phyloP scores from a whole-genome alignment of 2,888 invertebrate genomes.

The Dusona sp. region DNA sequence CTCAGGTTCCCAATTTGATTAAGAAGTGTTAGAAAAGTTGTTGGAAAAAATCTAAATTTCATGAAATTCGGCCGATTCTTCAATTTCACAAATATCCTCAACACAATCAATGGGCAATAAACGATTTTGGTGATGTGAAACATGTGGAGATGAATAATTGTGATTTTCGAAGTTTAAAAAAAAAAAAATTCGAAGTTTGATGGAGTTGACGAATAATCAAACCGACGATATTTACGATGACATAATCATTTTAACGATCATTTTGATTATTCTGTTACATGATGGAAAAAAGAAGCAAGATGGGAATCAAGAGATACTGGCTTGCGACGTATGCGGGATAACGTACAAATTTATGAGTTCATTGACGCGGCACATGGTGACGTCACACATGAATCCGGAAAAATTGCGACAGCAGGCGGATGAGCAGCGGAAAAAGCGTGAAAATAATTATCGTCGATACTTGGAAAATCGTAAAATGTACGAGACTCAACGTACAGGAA shows the following conservation, averaged over 20 bases:
- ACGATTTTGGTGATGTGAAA: no score
- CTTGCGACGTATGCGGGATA: constrained; percentile 85
- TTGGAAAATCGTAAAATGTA: constrained; percentile 83
- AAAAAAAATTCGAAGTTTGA: not conserved
- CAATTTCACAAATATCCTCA: no score
- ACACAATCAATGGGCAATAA: no score
- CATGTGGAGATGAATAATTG: no score
- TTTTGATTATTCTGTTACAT: constrained; percentile 35
- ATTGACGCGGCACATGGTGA: constrained; percentile 87
- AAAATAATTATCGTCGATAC: constrained; percentile 83
- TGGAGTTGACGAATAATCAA: not conserved
- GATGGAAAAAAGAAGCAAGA: constrained; percentile 76
- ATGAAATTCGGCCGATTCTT: not conserved
- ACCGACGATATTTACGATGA: not conserved
- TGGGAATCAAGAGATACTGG: constrained; percentile 81
- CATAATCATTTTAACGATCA: constrained; percentile 7
- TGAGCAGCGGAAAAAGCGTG: constrained; percentile 83
- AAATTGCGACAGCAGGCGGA: constrained; percentile 83
- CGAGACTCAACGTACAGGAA: constrained; percentile 79
- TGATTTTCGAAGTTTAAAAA: no score
- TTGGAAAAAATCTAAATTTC: not conserved
- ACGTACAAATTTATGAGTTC: constrained; percentile 87
- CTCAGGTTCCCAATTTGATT: not conserved
- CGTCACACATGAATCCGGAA: constrained; percentile 86
- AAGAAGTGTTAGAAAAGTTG: not conserved